phyloP scores from a whole-genome alignment of 2,888 invertebrate species.

The Epinotia bilunana region DNA sequence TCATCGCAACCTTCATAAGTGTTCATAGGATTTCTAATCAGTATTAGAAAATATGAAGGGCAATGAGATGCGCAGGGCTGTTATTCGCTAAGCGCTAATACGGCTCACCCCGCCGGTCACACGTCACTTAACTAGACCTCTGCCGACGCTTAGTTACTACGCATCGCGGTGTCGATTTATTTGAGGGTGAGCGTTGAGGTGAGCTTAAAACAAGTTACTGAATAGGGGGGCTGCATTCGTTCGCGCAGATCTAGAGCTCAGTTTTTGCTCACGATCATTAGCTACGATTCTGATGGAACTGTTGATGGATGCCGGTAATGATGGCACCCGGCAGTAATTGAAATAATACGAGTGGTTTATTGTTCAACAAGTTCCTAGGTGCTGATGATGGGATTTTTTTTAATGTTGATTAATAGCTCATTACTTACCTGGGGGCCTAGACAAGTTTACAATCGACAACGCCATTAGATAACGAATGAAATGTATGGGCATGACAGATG shows the following conservation, averaged over 20 bases:
- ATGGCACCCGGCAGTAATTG: constrained; percentile 44
- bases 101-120: too few species aligned
- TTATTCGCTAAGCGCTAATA: too few species aligned
- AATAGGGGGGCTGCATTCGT: too few species aligned
- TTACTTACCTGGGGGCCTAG: too few species aligned
- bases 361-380: constrained; percentile 19
- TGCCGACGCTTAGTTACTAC: too few species aligned
- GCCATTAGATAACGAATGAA: too few species aligned
- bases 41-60: constrained; percentile 46
- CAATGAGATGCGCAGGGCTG: constrained; percentile 42
- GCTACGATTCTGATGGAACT: constrained; percentile 38
- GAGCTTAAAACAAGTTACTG: too few species aligned
- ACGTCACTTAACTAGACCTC: too few species aligned
- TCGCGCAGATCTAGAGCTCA: neutral
- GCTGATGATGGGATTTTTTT: neutral
- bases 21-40: constrained; percentile 34
- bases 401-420: neutral
- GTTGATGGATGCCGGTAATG: constrained; percentile 47
- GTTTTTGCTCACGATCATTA: constrained; percentile 50
- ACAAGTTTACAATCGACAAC: too few species aligned
- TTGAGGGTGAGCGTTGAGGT: too few species aligned
- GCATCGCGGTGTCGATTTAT: too few species aligned
- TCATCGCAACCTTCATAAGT: neutral
- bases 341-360: constrained; percentile 42
- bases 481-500: too few species aligned